These are phyloP conservation scores for Enteromius trimaculatus DNA, from an alignment of 2,797 vertebrate species.

Conservation along the genomic window DNA sequence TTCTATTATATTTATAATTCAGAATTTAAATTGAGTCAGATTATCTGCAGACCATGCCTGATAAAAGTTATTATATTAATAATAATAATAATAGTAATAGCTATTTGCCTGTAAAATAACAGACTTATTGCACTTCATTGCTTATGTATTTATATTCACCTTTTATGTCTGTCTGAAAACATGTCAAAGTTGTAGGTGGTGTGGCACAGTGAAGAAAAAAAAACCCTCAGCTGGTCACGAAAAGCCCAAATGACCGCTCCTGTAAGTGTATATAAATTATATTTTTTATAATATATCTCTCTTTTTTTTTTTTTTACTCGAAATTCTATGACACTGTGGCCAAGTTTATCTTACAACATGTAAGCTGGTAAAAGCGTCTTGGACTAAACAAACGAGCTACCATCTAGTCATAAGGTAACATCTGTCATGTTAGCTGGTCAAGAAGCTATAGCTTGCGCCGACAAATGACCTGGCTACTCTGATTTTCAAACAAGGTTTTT, in stretches of 20 bases:
- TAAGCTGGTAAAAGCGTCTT: neutral
- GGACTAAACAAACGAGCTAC: neutral
- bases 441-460: neutral
- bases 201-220: neutral
- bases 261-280: neutral
- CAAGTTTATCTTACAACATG: neutral
- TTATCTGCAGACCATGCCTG: neutral
- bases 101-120: neutral
- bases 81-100: neutral
- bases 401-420: slow-evolving; percentile 6
- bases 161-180: neutral
- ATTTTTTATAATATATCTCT: neutral
- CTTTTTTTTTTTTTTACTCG: neutral
- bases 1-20: neutral
- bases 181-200: slow-evolving; percentile 2
- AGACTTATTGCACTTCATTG: neutral
- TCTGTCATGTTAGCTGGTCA: neutral
- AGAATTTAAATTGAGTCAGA: neutral
- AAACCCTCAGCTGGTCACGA: neutral
- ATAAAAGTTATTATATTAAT: neutral
- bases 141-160: neutral
- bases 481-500: neutral
- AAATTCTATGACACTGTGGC: neutral
- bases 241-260: neutral
- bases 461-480: neutral